These are phyloP conservation scores for Pissodes strobi DNA, from an alignment of 1,140 invertebrate genomes.

Conservation along the genomic window DNA sequence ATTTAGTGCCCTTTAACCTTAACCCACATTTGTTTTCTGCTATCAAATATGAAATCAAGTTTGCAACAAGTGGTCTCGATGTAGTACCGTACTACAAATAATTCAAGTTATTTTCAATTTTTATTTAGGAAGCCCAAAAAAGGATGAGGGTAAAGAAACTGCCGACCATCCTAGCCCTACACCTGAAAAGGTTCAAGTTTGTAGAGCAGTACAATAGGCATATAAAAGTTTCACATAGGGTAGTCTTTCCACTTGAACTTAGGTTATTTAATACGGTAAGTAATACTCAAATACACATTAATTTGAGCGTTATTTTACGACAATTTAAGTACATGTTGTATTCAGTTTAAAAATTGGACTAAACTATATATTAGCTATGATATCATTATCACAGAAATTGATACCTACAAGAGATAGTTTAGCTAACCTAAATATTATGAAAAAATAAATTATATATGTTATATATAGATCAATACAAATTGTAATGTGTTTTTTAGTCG, in stretches of 20 bases:
- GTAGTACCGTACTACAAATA: not conserved
- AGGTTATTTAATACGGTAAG: slow-evolving; percentile 96
- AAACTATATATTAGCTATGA: no score
- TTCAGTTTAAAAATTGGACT: no score
- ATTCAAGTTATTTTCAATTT: not conserved
- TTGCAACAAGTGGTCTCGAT: not conserved
- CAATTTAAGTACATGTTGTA: no score
- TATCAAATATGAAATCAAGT: no score
- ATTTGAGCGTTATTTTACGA: not conserved
- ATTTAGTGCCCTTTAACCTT: no score
- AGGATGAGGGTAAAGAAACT: slow-evolving; percentile 98
- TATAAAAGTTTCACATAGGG: slow-evolving; percentile 98
- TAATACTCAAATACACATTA: slow-evolving; percentile 27
- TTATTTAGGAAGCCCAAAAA: slow-evolving; percentile 89
- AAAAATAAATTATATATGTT: not conserved
- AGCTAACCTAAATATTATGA: no score
- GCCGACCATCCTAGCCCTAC: slow-evolving; percentile 95
- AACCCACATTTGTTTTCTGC: no score
- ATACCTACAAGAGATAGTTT: no score
- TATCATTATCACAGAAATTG: no score
- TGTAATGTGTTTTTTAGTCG: slow-evolving; percentile 65
- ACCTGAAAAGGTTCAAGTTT: slow-evolving; percentile 98
- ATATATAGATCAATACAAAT: not conserved
- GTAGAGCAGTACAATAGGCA: slow-evolving; percentile 98
- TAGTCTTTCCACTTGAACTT: slow-evolving; percentile 97